These are phyloP conservation scores for Oreotragus oreotragus DNA, from an alignment of 2,113 vertebrate species.

Conservation along the genomic window DNA sequence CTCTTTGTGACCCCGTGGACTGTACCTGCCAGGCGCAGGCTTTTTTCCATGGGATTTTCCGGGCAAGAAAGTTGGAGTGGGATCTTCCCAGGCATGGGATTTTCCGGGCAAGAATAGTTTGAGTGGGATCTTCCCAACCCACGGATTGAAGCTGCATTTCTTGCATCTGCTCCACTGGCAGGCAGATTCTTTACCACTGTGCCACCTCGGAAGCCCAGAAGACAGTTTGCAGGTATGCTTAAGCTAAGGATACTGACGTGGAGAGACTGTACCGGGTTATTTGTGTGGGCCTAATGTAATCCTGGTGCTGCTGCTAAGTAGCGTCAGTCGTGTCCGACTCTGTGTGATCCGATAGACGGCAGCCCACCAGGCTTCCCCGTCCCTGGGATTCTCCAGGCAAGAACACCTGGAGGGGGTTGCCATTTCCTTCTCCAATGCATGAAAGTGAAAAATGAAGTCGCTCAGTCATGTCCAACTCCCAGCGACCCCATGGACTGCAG, in stretches of 20 bases:
- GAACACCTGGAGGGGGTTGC: too few relatives aligned
- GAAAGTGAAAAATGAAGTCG: too few relatives aligned
- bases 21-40: not conserved
- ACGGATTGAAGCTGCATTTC: not conserved
- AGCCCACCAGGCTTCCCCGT: too few relatives aligned
- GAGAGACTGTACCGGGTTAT: not conserved
- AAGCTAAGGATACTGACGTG: not conserved
- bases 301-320: too few relatives aligned
- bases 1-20: not conserved
- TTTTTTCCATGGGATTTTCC: not conserved
- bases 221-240: not conserved
- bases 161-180: not conserved
- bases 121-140: not conserved
- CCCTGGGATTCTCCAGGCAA: too few relatives aligned
- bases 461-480: too few relatives aligned
- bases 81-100: too few relatives aligned
- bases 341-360: too few relatives aligned
- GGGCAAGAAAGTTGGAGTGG: not conserved
- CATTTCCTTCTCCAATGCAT: too few relatives aligned
- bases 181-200: not conserved
- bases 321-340: rapidly evolving
- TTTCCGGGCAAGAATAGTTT: not conserved
- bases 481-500: too few relatives aligned
- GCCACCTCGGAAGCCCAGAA: not conserved
- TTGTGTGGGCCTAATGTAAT: not conserved